phyloP scores from a whole-genome alignment of 2,888 invertebrate species.

The Agapostemon virescens region DNA sequence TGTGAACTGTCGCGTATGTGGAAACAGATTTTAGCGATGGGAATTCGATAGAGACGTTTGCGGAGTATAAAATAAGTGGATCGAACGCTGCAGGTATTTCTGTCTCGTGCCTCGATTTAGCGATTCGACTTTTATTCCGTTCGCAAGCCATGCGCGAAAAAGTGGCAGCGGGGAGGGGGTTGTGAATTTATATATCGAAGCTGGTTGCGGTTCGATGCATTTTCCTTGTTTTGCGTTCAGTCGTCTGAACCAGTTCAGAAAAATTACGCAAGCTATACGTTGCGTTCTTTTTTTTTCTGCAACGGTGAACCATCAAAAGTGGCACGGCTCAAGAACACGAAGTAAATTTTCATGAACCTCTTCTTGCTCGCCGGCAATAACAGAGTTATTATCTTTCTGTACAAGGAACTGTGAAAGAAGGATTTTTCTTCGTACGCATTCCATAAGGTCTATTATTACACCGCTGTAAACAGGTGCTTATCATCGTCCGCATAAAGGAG shows the following conservation, averaged over 20 bases:
- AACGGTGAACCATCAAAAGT: not conserved
- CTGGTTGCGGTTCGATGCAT: constrained; percentile 23
- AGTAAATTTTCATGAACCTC: not conserved
- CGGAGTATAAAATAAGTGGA: not conserved
- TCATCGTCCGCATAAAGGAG: too few species aligned
- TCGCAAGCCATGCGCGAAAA: constrained; percentile 21
- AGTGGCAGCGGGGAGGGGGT: too few species aligned
- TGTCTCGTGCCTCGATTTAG: not conserved
- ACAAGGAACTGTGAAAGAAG: not conserved
- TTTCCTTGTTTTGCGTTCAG: constrained; percentile 27
- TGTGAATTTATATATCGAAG: constrained; percentile 36
- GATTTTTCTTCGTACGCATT: not conserved
- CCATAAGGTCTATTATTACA: not conserved
- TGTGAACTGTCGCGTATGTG: not conserved
- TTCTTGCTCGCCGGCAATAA: not conserved
- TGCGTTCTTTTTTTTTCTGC: not conserved
- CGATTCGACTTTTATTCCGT: constrained; percentile 22
- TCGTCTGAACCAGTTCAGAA: constrained; percentile 2
- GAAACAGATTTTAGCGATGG: not conserved
- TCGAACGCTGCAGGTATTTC: not conserved
- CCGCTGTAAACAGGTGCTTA: too few species aligned
- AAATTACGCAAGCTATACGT: not conserved
- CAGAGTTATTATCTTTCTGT: not conserved
- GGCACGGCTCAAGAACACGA: not conserved
- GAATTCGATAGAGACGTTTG: constrained; percentile 22